Base-by-base conservation (phyloP, 2,797 vertebrate genomes). In the Microctenopoma stevenorrisi region DNA sequence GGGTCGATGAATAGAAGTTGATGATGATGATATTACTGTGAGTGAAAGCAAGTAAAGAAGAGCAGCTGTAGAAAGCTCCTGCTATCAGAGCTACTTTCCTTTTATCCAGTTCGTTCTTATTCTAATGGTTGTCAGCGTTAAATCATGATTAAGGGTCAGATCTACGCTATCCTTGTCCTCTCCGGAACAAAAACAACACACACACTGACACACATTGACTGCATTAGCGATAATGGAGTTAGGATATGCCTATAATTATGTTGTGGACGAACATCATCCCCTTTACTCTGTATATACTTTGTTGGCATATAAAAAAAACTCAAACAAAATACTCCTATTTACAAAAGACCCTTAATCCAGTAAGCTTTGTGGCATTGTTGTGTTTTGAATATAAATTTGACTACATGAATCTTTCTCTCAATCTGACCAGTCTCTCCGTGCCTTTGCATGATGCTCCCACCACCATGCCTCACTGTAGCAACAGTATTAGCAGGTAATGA, bases 191-290 rank as follows among this genome's bases (percentile, higher is more conserved):
- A 33, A 33, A 42, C 37, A 5, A 30, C 28, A 30, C 28, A 30
- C 4, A 38, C 37, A 38, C 22, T 22, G 22, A 22, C 11, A 44
- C 64, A 37, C 33, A 50, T 48, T 14, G 4, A 50, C 52, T 16
- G 4, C 57, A 72, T 58, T 73, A 70, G 61, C 64, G 74, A 50
- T 78, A 78, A 80, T 75, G 43, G 56, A 53, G 66, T 74, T 33
- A 68, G 46, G 71, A 78, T 69, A 74, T 63, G 64, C 64, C 69
- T 74, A 55, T 79, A 67, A 72, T 64, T 59, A 78, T 72, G 38
- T 8, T 64, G 52, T 25, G 56, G 48, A 46, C 18, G 44, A 47
- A 12, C 9, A 38, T 38, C 9, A 12, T 38, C 9, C 3, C 40
- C 40, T 42, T 42, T 4, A 42, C 40, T 42, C 10, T 14, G 13